Base-by-base conservation (phyloP, 1,140 invertebrate genomes). In the Teleopsis dalmanni region DNA sequence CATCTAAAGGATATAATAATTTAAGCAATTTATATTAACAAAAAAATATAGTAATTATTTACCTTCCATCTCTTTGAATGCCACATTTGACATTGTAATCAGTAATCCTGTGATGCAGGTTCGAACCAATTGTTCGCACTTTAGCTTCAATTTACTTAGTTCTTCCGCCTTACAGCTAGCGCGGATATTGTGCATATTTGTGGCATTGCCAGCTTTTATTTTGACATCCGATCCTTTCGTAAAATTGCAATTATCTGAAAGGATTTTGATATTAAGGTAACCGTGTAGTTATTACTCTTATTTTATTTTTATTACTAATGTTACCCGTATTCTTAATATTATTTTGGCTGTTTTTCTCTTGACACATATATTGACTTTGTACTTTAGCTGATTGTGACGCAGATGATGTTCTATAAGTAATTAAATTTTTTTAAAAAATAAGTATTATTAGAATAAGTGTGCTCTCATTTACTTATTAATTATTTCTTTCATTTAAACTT, bases 21-120 rank as follows among this genome's bases (percentile, higher is more conserved):
- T n/a, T n/a, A n/a, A n/a, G n/a, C n/a, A n/a, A n/a, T n/a, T n/a
- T n/a, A n/a, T n/a, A n/a, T n/a, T n/a, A n/a, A n/a, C n/a, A 46
- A 34, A 18, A 14, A n/a, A 23, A 34, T 29, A 2, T 3, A 27
- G 0, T 14, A 47, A 25, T 21, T 22, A 33, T 55, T 50, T 73
- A 88, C 87, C 85, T 81, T 91, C 88, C 54, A 91, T 79, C 67
- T 90, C 86, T 62, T 82, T 85, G 68, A 90, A 91, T 62, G 89
- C 83, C 62, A 88, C 81, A 44, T 86, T 72, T 9, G 87, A 87
- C 41, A 91, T 74, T 70, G 88, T 86, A 11, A 88, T 71, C 16
- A 91, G 66, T 35, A 91, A 68, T 26, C 86, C 84, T 4, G 82
- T 81, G 50, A 90, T 88, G 64, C 88, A 92, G 29, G 73, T 73